These are phyloP conservation scores for Phyto melanocephala DNA, from an alignment of 2,888 invertebrate species.

Conservation along the genomic window DNA sequence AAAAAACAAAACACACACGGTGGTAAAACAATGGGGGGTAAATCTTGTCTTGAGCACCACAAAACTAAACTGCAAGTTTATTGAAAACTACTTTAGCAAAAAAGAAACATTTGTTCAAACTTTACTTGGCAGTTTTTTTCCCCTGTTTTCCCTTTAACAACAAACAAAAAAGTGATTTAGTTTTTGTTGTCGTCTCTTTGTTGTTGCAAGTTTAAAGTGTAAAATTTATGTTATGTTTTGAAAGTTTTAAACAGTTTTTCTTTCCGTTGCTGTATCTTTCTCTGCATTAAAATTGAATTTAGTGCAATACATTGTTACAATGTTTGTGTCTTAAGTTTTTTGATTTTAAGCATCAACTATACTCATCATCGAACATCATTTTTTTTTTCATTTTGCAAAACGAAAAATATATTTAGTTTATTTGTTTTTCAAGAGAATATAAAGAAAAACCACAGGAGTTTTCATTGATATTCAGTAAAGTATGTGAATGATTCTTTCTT, in stretches of 20 bases:
- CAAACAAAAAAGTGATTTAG: constrained; percentile 36
- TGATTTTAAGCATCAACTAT: constrained; percentile 36
- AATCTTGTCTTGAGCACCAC: constrained; percentile 29
- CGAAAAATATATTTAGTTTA: background rate
- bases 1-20: constrained; percentile 62
- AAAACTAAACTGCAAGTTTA: constrained; percentile 43
- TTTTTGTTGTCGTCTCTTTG: constrained; percentile 15
- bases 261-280: background rate
- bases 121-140: background rate
- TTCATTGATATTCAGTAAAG: constrained; percentile 37
- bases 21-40: constrained; percentile 63
- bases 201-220: constrained; percentile 56
- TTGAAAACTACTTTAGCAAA: background rate
- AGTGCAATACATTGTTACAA: background rate
- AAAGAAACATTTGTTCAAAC: constrained; percentile 37
- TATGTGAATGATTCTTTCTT: background rate
- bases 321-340: constrained; percentile 47
- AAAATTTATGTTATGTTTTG: constrained; percentile 63
- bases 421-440: background rate
- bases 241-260: constrained; percentile 38
- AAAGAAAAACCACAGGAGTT: constrained; percentile 49
- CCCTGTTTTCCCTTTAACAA: background rate
- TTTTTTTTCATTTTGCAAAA: background rate
- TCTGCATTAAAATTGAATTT: constrained; percentile 48
- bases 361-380: background rate